A percentile compares a stretch with the other conserved stretches of the same genome.
phyloP scores from a whole-genome alignment of 1,140 invertebrate genomes.

The Sogatella furcifera region DNA sequence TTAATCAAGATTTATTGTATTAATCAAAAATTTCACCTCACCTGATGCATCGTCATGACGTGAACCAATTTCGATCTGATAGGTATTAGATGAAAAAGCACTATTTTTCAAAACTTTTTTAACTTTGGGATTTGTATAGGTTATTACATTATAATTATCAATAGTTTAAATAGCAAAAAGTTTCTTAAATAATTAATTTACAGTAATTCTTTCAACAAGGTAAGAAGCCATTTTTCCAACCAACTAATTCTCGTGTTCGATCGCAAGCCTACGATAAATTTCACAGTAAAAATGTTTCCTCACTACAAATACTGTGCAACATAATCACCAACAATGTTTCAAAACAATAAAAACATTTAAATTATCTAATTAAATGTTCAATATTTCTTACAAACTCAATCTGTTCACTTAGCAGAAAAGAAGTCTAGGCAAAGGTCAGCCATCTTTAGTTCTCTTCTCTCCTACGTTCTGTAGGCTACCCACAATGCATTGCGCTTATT shows the following conservation, averaged over 20 bases:
- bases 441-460: constrained; percentile 11
- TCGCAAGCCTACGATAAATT: neutral
- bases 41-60: constrained; percentile 2
- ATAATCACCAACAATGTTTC: neutral
- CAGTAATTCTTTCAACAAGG: no score
- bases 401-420: constrained; percentile 1
- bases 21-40: neutral
- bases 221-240: constrained; percentile 13
- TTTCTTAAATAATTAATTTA: no score
- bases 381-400: neutral
- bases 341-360: neutral
- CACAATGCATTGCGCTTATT: constrained; percentile 13
- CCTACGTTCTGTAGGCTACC: constrained; percentile 6
- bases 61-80: neutral
- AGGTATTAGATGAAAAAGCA: no score
- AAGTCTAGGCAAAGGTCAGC: constrained; percentile 11
- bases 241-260: constrained; percentile 7
- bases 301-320: neutral
- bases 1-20: no score
- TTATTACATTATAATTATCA: no score
- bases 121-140: no score
- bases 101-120: no score
- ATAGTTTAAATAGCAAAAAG: no score
- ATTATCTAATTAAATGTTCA: neutral
- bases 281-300: neutral